phyloP scores from a whole-genome alignment of 2,113 vertebrate genomes.

The Pyrgilauda ruficollis region DNA sequence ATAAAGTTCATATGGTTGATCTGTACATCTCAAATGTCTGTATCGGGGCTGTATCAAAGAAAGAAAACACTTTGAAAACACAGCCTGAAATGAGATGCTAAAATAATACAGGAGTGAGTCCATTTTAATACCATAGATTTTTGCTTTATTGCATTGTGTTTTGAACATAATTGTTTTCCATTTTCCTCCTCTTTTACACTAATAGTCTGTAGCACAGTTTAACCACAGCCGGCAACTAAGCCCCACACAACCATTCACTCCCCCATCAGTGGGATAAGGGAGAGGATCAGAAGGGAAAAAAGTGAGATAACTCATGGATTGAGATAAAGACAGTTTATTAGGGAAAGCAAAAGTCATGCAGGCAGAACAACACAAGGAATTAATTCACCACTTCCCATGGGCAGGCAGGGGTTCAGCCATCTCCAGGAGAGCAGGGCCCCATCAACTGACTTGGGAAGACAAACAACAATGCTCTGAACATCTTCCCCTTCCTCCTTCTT shows the following conservation, averaged over 20 bases:
- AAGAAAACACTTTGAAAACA: constrained; percentile 7
- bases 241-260: background rate
- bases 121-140: background rate
- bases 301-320: background rate
- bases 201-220: background rate
- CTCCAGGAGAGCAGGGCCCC: background rate
- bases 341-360: background rate
- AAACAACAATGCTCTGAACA: background rate
- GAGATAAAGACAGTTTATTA: background rate
- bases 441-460: background rate
- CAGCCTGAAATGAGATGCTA: background rate
- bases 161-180: background rate
- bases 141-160: constrained; percentile 13
- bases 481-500: background rate
- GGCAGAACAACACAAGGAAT: background rate
- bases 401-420: background rate
- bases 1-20: constrained; percentile 44
- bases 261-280: background rate
- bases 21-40: constrained; percentile 4
- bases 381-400: background rate
- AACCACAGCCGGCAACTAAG: background rate
- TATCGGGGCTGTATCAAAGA: background rate
- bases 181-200: background rate
- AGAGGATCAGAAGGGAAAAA: background rate
- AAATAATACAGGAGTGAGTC: background rate